Evolutionary conservation across 1,140 invertebrate genomes (phyloP).

Genomic region (Asobara japonica): DNA sequence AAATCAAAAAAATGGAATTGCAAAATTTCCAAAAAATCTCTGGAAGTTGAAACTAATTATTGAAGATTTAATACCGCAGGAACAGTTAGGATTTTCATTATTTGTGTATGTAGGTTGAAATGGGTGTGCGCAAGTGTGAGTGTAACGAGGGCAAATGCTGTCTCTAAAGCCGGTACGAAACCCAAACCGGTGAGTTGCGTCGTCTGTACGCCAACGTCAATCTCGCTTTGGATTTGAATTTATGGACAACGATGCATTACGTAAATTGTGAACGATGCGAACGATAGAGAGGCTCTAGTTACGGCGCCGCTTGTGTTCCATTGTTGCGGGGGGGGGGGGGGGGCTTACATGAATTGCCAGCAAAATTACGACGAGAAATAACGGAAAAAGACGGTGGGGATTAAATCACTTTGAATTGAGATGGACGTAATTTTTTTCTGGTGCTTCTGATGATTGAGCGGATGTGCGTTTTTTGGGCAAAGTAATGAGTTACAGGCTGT

Average conservation of each 20-base stretch:
- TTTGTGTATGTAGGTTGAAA: background rate
- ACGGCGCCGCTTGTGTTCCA: slow-evolving; percentile 19
- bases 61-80: no score
- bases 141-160: slow-evolving; percentile 4
- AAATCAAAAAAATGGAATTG: no score
- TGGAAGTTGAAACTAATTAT: no score
- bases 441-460: background rate
- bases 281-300: slow-evolving; percentile 41
- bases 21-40: no score
- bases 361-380: slow-evolving; percentile 30
- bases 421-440: background rate
- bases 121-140: background rate
- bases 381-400: background rate
- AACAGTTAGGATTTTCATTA: no score
- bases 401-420: slow-evolving; percentile 18
- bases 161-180: slow-evolving; percentile 1
- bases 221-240: slow-evolving; percentile 47
- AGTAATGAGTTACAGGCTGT: no score
- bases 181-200: slow-evolving; percentile 18
- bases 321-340: slow-evolving; percentile 24
- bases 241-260: slow-evolving; percentile 59
- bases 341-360: slow-evolving; percentile 36
- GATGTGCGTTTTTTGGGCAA: no score
- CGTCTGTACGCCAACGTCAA: slow-evolving; percentile 48
- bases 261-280: slow-evolving; percentile 55